A percentile compares a stretch with the other conserved stretches of the same genome.
Conservation (phyloP, 2,113 vertebrate genomes). For the Rattus rattus region DNA sequence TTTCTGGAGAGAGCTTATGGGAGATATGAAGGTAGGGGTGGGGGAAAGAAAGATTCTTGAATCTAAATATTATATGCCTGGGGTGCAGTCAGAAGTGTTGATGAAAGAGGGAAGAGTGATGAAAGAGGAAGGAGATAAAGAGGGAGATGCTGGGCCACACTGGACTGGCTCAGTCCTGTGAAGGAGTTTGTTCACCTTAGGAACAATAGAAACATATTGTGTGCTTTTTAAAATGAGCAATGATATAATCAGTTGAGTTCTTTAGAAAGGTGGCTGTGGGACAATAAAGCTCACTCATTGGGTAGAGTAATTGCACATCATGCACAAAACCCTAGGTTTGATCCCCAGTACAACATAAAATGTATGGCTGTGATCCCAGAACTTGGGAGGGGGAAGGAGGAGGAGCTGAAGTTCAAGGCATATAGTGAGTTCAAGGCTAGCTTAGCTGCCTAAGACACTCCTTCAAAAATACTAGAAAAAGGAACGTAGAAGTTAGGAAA, state of each 20-base stretch:
- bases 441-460: background rate
- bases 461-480: background rate
- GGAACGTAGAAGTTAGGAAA: background rate
- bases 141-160: background rate
- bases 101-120: background rate
- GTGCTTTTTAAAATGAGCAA: background rate
- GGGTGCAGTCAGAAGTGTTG: background rate
- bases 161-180: background rate
- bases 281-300: background rate
- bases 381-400: background rate
- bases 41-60: background rate
- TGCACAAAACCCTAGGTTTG: no score
- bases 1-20: background rate
- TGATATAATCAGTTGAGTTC: background rate
- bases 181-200: background rate
- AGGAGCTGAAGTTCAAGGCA: background rate
- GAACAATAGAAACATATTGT: background rate
- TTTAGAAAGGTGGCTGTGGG: background rate
- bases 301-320: background rate
- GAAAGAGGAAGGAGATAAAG: background rate
- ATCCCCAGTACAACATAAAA: background rate
- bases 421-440: background rate
- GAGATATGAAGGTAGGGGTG: background rate
- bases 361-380: background rate
- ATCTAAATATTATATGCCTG: fast-evolving